Conservation (phyloP, 1,140 invertebrate species). For the Hycleus phaleratus region DNA sequence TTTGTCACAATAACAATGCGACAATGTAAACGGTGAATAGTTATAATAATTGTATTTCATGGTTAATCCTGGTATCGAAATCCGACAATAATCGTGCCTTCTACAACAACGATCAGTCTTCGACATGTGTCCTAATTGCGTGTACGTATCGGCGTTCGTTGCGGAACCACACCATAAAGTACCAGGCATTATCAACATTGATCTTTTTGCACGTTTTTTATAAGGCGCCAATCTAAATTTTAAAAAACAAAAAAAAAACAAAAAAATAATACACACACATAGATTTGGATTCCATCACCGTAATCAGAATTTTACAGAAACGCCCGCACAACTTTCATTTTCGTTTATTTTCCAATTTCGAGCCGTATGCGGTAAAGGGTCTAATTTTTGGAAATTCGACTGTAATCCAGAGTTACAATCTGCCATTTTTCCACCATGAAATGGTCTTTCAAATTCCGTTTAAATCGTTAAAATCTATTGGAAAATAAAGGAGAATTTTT, state of each 20-base stretch:
- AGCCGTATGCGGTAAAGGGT: too few species aligned
- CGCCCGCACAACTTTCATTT: too few species aligned
- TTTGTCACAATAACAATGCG: conserved; percentile 77
- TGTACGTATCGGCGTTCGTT: conserved; percentile 53
- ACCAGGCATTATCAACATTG: conserved; percentile 55
- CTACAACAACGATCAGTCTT: conserved; percentile 73
- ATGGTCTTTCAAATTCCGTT: too few species aligned
- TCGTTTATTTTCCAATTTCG: too few species aligned
- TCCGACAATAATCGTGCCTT: conserved; percentile 65
- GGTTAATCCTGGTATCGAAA: conserved; percentile 61
- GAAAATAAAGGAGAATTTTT: too few species aligned
- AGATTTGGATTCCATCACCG: too few species aligned
- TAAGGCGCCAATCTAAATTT: background rate
- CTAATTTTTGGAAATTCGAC: too few species aligned
- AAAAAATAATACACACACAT: too few species aligned
- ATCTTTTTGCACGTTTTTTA: conserved; percentile 2
- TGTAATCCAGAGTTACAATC: too few species aligned
- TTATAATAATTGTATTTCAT: conserved; percentile 69
- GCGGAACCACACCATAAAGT: conserved; percentile 79
- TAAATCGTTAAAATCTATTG: too few species aligned
- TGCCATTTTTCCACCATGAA: too few species aligned
- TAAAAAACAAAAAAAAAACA: background rate
- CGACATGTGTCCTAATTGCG: conserved; percentile 59
- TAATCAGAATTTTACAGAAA: too few species aligned
- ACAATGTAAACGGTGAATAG: conserved; percentile 73